These are phyloP conservation scores for Aproaerema taeniolella DNA, from an alignment of 2,888 invertebrate species.

Conservation along the genomic window DNA sequence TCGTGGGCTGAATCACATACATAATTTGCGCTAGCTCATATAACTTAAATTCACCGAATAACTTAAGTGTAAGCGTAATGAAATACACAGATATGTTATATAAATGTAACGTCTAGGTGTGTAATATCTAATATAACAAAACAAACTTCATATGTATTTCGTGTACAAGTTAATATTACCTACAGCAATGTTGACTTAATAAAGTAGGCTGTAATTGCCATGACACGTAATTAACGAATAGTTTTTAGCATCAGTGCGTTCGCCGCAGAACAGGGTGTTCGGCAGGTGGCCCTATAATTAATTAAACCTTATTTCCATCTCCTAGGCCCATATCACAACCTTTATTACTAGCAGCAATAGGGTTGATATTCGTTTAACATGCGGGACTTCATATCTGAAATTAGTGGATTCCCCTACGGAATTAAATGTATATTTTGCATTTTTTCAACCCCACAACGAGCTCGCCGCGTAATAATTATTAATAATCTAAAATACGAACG, in stretches of 20 bases:
- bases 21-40: too few species aligned
- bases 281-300: conserved; percentile 68
- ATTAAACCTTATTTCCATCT: conserved; percentile 26
- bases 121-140: too few species aligned
- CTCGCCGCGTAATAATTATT: conserved; percentile 31
- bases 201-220: conserved; percentile 23
- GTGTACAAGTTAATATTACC: too few species aligned
- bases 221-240: conserved; percentile 32
- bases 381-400: conserved; percentile 2
- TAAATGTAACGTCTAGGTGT: too few species aligned
- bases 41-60: too few species aligned
- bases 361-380: conserved; percentile 1
- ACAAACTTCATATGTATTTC: too few species aligned
- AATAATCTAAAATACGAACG: conserved; percentile 14
- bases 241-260: conserved; percentile 36
- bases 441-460: conserved; percentile 36
- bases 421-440: conserved; percentile 71
- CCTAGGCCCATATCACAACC: background rate
- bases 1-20: too few species aligned
- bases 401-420: conserved; percentile 47
- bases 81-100: too few species aligned
- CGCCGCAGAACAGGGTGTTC: conserved; percentile 39
- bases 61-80: too few species aligned
- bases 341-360: background rate
- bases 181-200: conserved; percentile 9